Percentiles rank a stretch among this genome's conserved stretches.
phyloP scores from a whole-genome alignment of 2,113 vertebrate species.

The Grus americana region DNA sequence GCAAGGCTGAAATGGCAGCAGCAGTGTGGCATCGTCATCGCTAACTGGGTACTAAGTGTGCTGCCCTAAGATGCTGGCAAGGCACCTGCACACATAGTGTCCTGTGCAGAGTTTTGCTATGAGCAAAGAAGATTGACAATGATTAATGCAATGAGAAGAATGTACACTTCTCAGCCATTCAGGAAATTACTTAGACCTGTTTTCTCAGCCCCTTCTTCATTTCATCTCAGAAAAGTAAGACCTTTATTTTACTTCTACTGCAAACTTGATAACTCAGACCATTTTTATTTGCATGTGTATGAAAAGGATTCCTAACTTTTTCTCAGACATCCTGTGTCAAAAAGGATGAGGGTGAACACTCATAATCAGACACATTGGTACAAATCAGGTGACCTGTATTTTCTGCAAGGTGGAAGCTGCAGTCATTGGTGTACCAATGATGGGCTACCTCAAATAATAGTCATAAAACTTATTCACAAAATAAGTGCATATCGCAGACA shows the following conservation, averaged over 20 bases:
- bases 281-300: background rate
- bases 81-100: accelerated
- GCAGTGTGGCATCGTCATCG: background rate
- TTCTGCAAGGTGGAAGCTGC: background rate
- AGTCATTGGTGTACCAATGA: background rate
- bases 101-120: background rate
- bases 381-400: background rate
- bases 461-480: background rate
- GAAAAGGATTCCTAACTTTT: background rate
- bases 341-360: background rate
- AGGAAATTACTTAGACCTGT: background rate
- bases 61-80: background rate
- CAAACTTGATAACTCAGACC: background rate
- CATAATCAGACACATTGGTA: background rate
- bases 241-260: background rate
- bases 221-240: background rate
- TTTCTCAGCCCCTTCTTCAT: background rate
- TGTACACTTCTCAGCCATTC: background rate
- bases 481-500: background rate
- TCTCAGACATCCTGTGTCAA: background rate
- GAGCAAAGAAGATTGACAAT: background rate
- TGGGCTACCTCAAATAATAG: background rate
- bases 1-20: background rate
- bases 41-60: accelerated
- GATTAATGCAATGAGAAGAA: background rate